Percentiles rank a stretch among this genome's conserved stretches.
Evolutionary conservation across 2,113 vertebrate genomes (phyloP).

Genomic region (Cebus imitator): DNA sequence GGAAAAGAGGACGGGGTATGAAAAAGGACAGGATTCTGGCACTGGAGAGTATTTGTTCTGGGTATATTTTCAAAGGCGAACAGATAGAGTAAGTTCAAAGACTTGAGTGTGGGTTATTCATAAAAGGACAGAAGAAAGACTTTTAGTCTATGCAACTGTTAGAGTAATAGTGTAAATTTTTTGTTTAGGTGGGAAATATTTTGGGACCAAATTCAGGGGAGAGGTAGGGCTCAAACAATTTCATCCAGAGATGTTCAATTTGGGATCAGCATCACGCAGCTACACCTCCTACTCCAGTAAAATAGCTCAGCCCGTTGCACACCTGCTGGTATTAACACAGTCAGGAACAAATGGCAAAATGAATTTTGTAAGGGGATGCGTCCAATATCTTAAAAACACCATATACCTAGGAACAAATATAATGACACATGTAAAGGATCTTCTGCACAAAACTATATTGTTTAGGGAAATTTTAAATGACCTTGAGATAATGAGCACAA

Average conservation of each 20-base stretch:
- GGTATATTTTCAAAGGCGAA: background rate
- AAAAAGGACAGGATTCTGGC: rapidly evolving
- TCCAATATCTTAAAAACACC: background rate
- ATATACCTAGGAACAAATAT: background rate
- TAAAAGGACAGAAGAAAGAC: background rate
- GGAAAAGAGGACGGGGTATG: background rate
- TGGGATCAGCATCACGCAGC: background rate
- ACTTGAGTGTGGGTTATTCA: background rate
- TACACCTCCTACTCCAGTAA: background rate
- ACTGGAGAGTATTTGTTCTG: background rate
- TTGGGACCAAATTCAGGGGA: background rate
- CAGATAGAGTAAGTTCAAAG: rapidly evolving
- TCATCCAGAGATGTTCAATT: background rate
- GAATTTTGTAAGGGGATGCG: background rate
- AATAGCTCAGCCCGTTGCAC: background rate
- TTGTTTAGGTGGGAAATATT: background rate
- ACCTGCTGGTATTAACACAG: background rate
- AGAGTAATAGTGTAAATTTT: rapidly evolving
- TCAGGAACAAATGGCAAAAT: background rate
- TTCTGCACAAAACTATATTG: background rate
- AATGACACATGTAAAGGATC: background rate
- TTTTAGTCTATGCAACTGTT: background rate
- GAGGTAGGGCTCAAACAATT: background rate
- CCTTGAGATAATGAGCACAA: background rate
- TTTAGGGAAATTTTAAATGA: background rate